A percentile compares a stretch with the other conserved stretches of the same genome.
phyloP scores from a whole-genome alignment of 1,140 invertebrate species.

The Atta colombica region DNA sequence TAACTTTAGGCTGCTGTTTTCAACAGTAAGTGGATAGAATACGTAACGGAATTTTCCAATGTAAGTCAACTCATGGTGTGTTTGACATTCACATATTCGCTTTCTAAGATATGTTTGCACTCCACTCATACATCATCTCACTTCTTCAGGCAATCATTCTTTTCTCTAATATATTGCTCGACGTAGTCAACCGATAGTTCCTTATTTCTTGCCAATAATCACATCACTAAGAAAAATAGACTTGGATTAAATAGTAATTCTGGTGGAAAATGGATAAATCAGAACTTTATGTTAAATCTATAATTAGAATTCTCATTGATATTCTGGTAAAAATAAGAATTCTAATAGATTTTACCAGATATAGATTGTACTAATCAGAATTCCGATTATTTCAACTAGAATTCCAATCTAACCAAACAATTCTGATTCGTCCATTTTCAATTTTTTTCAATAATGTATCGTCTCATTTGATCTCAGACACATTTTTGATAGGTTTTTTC shows the following conservation, averaged over 20 bases:
- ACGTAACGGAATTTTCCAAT: background rate
- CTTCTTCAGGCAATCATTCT: background rate
- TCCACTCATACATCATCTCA: conserved; percentile 20
- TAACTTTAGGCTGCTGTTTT: background rate
- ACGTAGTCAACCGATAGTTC: background rate
- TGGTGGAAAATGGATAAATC: too few relatives aligned
- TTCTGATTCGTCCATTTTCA: too few relatives aligned
- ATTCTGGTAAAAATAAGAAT: too few relatives aligned
- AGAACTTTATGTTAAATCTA: too few relatives aligned
- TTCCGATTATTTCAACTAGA: too few relatives aligned
- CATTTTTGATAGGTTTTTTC: background rate
- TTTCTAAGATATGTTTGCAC: conserved; percentile 19
- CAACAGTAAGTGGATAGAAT: background rate
- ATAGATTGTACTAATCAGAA: too few relatives aligned
- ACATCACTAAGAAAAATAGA: background rate
- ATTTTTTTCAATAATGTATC: background rate
- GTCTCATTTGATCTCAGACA: background rate
- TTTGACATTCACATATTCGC: conserved; percentile 14
- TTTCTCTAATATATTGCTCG: background rate
- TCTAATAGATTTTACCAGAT: too few relatives aligned
- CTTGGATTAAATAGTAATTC: too few relatives aligned
- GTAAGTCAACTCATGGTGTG: conserved; percentile 2
- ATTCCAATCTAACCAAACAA: too few relatives aligned
- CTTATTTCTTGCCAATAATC: background rate
- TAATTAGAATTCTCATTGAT: too few relatives aligned